phyloP scores from a whole-genome alignment of 64 coral and sea anemone species.

The Orbicella faveolata region DNA sequence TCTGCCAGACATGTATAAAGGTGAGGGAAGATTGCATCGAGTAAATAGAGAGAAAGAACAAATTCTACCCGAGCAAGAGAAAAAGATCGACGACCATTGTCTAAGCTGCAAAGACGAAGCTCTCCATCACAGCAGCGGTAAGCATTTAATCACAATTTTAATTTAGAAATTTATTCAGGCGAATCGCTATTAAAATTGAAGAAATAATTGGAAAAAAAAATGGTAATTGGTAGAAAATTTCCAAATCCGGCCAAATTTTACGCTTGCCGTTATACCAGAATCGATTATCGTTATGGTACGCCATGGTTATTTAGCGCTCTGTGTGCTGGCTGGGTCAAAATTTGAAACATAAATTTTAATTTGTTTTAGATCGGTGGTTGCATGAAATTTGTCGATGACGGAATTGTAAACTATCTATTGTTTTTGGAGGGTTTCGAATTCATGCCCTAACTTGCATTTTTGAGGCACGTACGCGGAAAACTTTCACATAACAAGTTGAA shows the following conservation, averaged over 20 bases:
- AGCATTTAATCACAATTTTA: not conserved
- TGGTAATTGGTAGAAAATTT: no score
- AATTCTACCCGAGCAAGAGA: not conserved
- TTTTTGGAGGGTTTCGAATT: not conserved
- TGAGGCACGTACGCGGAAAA: conserved; percentile 23
- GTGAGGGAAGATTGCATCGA: not conserved
- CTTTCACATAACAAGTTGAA: not conserved
- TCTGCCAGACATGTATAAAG: not conserved
- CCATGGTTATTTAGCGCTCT: not conserved
- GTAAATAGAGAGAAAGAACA: not conserved
- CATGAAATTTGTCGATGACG: not conserved
- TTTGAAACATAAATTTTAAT: not conserved
- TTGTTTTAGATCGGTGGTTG: not conserved
- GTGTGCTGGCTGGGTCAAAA: not conserved
- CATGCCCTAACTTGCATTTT: conserved; percentile 9
- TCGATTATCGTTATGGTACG: not conserved
- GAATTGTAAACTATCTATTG: not conserved
- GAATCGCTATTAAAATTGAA: not conserved
- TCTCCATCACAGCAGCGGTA: not conserved
- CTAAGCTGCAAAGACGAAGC: conserved; percentile 3
- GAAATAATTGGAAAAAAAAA: not conserved
- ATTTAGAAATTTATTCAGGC: not conserved
- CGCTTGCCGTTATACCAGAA: no score
- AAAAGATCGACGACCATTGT: not conserved
- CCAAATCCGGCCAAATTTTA: no score